A percentile compares a stretch with the other conserved stretches of the same genome.
Conservation (phyloP, 2,113 vertebrate species). For the Lipophrys pholis region DNA sequence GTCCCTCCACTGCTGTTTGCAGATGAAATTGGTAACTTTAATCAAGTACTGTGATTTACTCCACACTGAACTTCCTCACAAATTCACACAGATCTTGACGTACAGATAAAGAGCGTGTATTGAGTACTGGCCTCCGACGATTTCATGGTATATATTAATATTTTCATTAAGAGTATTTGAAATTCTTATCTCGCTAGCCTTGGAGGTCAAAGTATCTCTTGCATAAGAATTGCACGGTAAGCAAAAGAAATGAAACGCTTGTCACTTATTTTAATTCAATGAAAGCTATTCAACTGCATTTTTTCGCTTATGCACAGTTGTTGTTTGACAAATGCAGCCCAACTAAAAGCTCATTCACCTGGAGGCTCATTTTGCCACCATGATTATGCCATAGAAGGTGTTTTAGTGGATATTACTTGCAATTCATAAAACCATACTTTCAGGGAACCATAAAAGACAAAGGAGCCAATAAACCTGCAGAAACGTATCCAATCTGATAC, state of each 20-base stretch:
- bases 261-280: slow-evolving; percentile 21
- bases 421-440: slow-evolving; percentile 42
- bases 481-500: slow-evolving; percentile 58
- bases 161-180: slow-evolving; percentile 24
- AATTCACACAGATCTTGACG: slow-evolving; percentile 23
- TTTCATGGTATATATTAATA: slow-evolving; percentile 18
- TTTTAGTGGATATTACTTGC: slow-evolving; percentile 51
- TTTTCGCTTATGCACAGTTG: slow-evolving; percentile 17
- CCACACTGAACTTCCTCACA: slow-evolving; percentile 22
- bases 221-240: slow-evolving; percentile 22
- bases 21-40: too few species aligned
- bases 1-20: too few species aligned
- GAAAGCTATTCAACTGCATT: slow-evolving; percentile 21
- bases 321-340: slow-evolving; percentile 12
- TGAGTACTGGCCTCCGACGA: too few species aligned
- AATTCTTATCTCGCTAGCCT: background rate
- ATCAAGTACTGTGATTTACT: too few species aligned
- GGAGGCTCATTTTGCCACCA: slow-evolving; percentile 34
- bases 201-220: background rate
- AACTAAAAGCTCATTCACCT: slow-evolving; percentile 31
- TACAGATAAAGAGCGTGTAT: too few species aligned
- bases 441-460: slow-evolving; percentile 47
- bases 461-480: slow-evolving; percentile 55
- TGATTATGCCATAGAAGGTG: slow-evolving; percentile 27
- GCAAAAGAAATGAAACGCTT: background rate